These are phyloP conservation scores for Calyptomena viridis DNA, from an alignment of 2,113 vertebrate genomes.

Conservation along the genomic window DNA sequence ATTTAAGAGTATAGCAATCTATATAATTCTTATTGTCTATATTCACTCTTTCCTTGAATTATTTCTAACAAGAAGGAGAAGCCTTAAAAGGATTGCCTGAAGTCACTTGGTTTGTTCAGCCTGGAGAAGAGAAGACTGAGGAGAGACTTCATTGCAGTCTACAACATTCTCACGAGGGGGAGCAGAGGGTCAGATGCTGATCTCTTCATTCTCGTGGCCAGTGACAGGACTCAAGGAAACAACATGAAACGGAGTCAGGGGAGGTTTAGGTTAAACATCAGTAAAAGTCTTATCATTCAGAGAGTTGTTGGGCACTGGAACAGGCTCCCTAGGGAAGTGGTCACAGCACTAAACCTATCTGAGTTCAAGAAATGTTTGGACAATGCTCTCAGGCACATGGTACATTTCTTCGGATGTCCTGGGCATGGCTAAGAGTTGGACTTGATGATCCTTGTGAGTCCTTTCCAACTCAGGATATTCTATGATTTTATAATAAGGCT, in stretches of 20 bases:
- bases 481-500: not conserved
- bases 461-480: not conserved
- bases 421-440: not conserved
- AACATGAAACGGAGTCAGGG: fast-evolving
- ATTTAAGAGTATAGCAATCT: not conserved
- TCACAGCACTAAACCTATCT: not conserved
- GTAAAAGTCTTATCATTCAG: not conserved
- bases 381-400: not conserved
- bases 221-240: not conserved
- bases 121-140: not conserved
- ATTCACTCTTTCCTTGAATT: not conserved
- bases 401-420: not conserved
- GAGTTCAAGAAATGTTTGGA: not conserved
- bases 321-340: not conserved
- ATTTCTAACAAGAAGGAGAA: not conserved
- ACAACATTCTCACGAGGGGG: not conserved
- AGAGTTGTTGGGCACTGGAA: fast-evolving
- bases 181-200: not conserved
- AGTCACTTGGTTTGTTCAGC: not conserved
- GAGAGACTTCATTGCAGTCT: not conserved
- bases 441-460: not conserved
- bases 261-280: not conserved
- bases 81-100: not conserved
- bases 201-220: not conserved
- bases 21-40: not conserved